phyloP scores from a whole-genome alignment of 2,797 vertebrate genomes.

The Yasuhikotakia modesta region DNA sequence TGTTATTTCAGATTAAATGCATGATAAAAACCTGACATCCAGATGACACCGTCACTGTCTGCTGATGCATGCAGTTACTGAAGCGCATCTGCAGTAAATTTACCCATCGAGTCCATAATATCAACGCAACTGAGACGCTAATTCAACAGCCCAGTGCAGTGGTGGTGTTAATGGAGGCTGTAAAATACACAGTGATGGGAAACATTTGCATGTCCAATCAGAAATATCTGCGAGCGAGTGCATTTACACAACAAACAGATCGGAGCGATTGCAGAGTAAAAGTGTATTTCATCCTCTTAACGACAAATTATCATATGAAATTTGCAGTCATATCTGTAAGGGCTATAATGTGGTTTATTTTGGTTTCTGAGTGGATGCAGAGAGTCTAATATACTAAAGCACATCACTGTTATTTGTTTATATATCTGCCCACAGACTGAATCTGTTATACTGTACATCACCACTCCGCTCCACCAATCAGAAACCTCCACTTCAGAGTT shows the following conservation, averaged over 20 bases:
- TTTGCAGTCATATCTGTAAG: constrained; percentile 11
- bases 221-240: constrained; percentile 49
- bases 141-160: constrained; percentile 33
- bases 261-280: constrained; percentile 33
- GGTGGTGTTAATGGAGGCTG: constrained; percentile 51
- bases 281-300: constrained; percentile 32
- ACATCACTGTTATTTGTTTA: neutral
- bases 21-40: constrained; percentile 54
- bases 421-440: neutral
- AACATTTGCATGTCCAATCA: constrained; percentile 39
- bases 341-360: constrained; percentile 12
- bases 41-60: constrained; percentile 50
- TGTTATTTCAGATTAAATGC: constrained; percentile 59
- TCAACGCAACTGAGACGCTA: constrained; percentile 30
- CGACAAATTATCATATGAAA: constrained; percentile 40
- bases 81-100: constrained; percentile 54
- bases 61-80: constrained; percentile 55
- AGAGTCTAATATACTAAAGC: neutral
- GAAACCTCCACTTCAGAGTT: no score
- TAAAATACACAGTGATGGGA: constrained; percentile 48
- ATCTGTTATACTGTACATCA: no score
- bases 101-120: constrained; percentile 52
- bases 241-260: constrained; percentile 49
- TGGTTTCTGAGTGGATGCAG: constrained; percentile 13
- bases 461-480: no score